These are phyloP conservation scores for Saccostrea cuccullata DNA, from an alignment of 1,140 invertebrate species.

Conservation along the genomic window DNA sequence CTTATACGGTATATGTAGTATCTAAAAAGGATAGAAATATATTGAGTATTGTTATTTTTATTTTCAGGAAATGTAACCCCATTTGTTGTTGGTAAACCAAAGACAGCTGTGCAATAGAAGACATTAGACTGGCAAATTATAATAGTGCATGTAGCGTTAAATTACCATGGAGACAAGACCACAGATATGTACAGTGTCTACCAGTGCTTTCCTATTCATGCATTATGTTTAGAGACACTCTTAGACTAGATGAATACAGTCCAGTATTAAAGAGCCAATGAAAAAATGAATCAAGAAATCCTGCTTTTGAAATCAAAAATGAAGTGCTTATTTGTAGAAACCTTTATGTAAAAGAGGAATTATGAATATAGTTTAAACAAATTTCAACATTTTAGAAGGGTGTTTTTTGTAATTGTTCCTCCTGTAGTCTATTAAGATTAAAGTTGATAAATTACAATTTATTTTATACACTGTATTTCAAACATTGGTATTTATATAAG, in stretches of 20 bases:
- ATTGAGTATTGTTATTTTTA: neutral
- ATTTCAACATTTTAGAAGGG: too few relatives aligned
- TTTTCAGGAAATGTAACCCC: slow-evolving; percentile 57
- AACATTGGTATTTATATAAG: too few relatives aligned
- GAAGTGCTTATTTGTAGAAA: too few relatives aligned
- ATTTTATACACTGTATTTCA: too few relatives aligned
- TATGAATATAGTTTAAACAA: too few relatives aligned
- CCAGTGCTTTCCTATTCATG: neutral
- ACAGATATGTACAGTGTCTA: neutral
- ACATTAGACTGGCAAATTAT: neutral
- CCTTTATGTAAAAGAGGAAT: too few relatives aligned
- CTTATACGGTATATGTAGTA: too few relatives aligned
- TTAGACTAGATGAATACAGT: neutral
- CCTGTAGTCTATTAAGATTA: too few relatives aligned
- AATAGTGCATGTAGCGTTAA: neutral
- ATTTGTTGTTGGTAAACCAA: slow-evolving; percentile 63
- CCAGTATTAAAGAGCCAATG: neutral
- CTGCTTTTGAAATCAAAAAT: too few relatives aligned
- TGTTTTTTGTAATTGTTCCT: too few relatives aligned
- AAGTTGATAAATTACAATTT: too few relatives aligned
- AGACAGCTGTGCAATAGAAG: slow-evolving; percentile 50
- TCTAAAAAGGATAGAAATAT: neutral
- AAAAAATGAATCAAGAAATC: neutral
- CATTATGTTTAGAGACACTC: neutral
- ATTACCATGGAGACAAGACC: too few relatives aligned